Base-by-base conservation (phyloP, 2,113 vertebrate genomes). In the Ageneiosus marmoratus region DNA sequence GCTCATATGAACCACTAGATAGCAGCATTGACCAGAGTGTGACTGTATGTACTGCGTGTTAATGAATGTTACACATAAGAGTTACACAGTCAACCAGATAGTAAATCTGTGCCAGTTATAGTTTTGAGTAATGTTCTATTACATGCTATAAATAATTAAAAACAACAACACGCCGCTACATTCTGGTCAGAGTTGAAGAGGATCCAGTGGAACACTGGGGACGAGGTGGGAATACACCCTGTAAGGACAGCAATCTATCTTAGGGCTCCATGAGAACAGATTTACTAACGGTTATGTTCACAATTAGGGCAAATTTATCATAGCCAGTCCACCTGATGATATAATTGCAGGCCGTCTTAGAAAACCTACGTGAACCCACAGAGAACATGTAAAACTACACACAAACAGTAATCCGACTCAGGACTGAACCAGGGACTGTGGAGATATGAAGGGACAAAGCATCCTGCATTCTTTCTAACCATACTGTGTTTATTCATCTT, bases 1-100 rank as follows among this genome's bases (percentile, higher is more conserved):
- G 4, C 15, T 51, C 2, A 29, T 46, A n/a, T 10, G 13, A 24
- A 51, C 86, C 88, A 85, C 88, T 79, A 88, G 88, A 89, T 86
- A 44, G 80, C 82, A 69, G 58, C 55, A 70, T 84, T 78, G 50
- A 6, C n/a, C 15, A 79, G 24, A 58, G 34, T 53, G 34, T 10
- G 3, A 7, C 70, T 20, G 18, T 7, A 37, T 65, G 63, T 20
- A 44, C 1, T 70, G 20, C 13, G 20, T 12, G 65, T 24, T 44
- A 70, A 67, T 34, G 37, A 41, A 34, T 41, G 65, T 69, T 69
- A 41, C 34, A 69, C 34, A 11, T 9, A 13, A 20, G 37, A 24
- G 37, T 44, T 24, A 44, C 24, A 70, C 10, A 24, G 4, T 24
- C 37, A 44, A 15, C 37, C 22, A 70, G 22, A 13, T 70, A 44